Base-by-base conservation (phyloP, 2,113 vertebrate species). In the Ivindomyrus marchei region DNA sequence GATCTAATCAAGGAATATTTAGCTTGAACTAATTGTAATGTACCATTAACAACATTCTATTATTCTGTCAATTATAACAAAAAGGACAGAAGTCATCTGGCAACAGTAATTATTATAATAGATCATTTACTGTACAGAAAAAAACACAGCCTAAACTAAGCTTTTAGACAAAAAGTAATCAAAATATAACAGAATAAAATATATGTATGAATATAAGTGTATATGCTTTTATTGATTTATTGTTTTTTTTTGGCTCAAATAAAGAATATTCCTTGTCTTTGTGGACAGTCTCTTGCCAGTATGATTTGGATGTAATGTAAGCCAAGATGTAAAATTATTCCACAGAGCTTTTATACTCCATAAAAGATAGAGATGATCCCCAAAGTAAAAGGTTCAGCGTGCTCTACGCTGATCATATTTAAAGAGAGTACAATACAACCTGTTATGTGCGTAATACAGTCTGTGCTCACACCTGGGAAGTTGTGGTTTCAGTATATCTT, bases 381-480 rank as follows among this genome's bases (percentile, higher is more conserved):
- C 58, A 50, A 9, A 74, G 66, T 31, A 52, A 56, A 53, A 87
- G 50, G 49, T 53, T 36, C 27, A 53, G 50, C 39, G 19, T 74
- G 36, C 80, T 31, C 47, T 52, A 27, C 53, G 13, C 15, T 39
- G 86, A 83, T 77, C 89, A 89, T 85, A 83, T 87, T 46, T 56
- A 27, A 87, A n/a, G 50, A 87, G 85, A 87, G 27, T 15, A 87
- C 85, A 53, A 85, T 83, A 27, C 87, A 83, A 42, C 58, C 88
- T 92, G 91, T 92, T 87, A 91, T 91, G 91, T 93, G 90, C 90
- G 80, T 91, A 89, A 94, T 90, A 90, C 90, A 93, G 92, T 88
- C 89, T 93, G 90, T 92, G 90, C 91, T 92, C 88, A 92, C 92
- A 91, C 89, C 92, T 92, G 89, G 49, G 87, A 92, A 90, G 91